These are phyloP conservation scores for Xenopus tropicalis DNA, from an alignment of 2,113 vertebrate species.

Conservation along the genomic window UCB_Xtro_10.0 CM004452.2:10899501-10900000, in stretches of 20 bases:
- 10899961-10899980: conserved; percentile 45
- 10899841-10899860: conserved; percentile 44
- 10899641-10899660: too few species aligned
- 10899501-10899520: too few species aligned
- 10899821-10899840: conserved; percentile 42
- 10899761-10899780: not conserved
- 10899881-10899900: conserved; percentile 45
- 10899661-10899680: too few species aligned
- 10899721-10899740: not conserved
- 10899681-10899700: not conserved
- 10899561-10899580: too few species aligned
- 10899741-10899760: not conserved
- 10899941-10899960: conserved; percentile 31
- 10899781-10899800: conserved; percentile 11
- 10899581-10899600: too few species aligned
- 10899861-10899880: conserved; percentile 44
- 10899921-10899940: conserved; percentile 47
- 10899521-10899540: too few species aligned
- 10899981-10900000: conserved; percentile 49
- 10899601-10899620: too few species aligned
- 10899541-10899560: too few species aligned
- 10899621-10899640: not conserved
- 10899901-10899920: conserved; percentile 39
- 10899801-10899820: conserved; percentile 36
- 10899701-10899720: not conserved